These are phyloP conservation scores for Allygus modestus DNA, from an alignment of 2,888 invertebrate species.

Conservation along the genomic window DNA sequence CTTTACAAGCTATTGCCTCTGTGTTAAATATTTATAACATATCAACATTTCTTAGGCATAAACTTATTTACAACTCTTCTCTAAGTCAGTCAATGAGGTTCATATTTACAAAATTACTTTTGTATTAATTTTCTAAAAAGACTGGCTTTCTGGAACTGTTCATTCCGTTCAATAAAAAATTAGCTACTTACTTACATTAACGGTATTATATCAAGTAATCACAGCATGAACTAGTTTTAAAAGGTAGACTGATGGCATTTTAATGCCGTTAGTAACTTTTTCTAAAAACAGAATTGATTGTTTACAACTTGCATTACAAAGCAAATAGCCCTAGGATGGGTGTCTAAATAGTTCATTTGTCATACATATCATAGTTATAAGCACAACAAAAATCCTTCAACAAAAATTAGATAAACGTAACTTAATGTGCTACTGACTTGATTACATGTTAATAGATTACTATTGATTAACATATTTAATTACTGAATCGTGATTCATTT, in stretches of 20 bases:
- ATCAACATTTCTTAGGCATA: slow-evolving; percentile 40
- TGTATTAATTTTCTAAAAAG: background rate
- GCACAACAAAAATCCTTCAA: too few species aligned
- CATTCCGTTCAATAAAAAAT: slow-evolving; percentile 30
- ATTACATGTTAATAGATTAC: background rate
- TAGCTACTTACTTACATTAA: slow-evolving; percentile 23
- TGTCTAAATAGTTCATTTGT: background rate
- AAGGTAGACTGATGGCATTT: background rate
- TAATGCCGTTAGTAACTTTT: background rate
- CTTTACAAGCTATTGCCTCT: slow-evolving; percentile 22
- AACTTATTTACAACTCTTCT: slow-evolving; percentile 34
- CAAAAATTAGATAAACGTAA: background rate
- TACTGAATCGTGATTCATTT: background rate
- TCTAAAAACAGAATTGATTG: background rate
- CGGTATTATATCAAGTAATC: background rate
- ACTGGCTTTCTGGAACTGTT: slow-evolving; percentile 6
- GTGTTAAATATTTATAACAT: slow-evolving; percentile 39
- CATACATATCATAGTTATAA: background rate
- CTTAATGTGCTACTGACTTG: background rate
- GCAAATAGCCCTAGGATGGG: background rate
- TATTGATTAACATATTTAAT: background rate
- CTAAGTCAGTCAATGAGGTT: slow-evolving; percentile 28
- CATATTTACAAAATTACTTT: slow-evolving; percentile 18
- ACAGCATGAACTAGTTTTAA: slow-evolving; percentile 13
- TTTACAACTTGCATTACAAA: background rate